A percentile compares a stretch with the other conserved stretches of the same genome.
Evolutionary conservation across 2,797 vertebrate genomes (phyloP).

Genomic region (Sciaenops ocellatus): DNA sequence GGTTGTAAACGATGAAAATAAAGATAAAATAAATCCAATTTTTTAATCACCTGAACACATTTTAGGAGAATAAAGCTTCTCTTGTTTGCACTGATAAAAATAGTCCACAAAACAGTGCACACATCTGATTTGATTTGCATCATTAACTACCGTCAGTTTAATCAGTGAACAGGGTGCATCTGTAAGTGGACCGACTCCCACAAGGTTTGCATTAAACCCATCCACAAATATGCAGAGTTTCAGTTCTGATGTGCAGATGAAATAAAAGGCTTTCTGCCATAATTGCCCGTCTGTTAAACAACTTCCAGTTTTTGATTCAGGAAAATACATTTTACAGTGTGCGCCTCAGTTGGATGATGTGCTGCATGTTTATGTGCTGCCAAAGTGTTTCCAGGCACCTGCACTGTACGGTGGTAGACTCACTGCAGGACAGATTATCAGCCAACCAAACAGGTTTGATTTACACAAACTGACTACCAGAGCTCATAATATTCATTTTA

Average conservation of each 20-base stretch:
- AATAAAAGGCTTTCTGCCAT: slow-evolving; percentile 67
- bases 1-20: too few species aligned
- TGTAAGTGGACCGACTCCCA: slow-evolving; percentile 51
- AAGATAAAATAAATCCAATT: neutral
- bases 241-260: slow-evolving; percentile 69
- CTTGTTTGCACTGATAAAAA: neutral
- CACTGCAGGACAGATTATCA: slow-evolving; percentile 39
- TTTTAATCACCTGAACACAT: too few species aligned
- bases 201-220: slow-evolving; percentile 47
- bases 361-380: slow-evolving; percentile 60
- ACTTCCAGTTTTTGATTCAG: slow-evolving; percentile 57
- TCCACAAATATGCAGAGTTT: slow-evolving; percentile 45
- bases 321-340: slow-evolving; percentile 58
- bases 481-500: slow-evolving; percentile 48
- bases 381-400: slow-evolving; percentile 62
- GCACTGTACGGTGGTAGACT: slow-evolving; percentile 27
- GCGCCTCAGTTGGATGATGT: slow-evolving; percentile 58
- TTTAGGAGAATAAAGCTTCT: neutral
- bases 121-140: neutral
- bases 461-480: slow-evolving; percentile 57
- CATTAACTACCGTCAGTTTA: slow-evolving; percentile 4
- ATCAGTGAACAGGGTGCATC: slow-evolving; percentile 37
- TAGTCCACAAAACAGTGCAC: neutral
- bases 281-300: slow-evolving; percentile 61
- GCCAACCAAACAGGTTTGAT: slow-evolving; percentile 58